Conservation (phyloP, 1,140 invertebrate genomes). For the Oreohelix idahoensis region DNA sequence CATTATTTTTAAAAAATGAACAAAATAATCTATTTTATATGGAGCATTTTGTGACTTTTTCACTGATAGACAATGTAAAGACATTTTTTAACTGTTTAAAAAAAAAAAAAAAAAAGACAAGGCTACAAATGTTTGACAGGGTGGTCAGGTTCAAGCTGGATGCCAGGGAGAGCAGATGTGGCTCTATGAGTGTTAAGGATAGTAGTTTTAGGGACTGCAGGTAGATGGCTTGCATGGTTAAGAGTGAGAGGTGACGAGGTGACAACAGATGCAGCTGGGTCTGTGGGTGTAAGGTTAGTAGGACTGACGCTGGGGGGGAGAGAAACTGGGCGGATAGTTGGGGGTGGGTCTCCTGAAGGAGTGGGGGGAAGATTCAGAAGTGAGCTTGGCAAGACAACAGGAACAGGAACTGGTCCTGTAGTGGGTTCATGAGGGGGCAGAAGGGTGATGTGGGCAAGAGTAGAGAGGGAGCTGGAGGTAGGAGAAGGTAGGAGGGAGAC, state of each 20-base stretch:
- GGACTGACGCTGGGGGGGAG: background rate
- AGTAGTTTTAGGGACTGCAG: background rate
- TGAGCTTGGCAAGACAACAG: background rate
- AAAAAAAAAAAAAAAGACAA: too few species aligned
- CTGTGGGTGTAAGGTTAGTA: background rate
- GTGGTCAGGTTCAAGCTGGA: constrained; percentile 20
- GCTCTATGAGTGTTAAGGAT: background rate
- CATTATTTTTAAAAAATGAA: too few species aligned
- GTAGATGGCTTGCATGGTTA: background rate
- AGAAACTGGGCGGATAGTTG: background rate
- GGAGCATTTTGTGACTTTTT: too few species aligned
- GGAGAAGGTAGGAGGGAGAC: constrained; percentile 16
- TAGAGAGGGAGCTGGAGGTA: background rate
- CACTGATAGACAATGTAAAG: too few species aligned
- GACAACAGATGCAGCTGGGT: background rate
- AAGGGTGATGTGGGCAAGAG: constrained; percentile 12
- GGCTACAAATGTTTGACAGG: constrained; percentile 33
- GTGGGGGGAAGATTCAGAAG: constrained; percentile 20
- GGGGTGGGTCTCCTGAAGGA: constrained; percentile 20
- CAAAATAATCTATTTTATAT: too few species aligned
- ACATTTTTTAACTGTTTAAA: too few species aligned
- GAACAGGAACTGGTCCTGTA: constrained; percentile 13
- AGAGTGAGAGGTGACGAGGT: background rate
- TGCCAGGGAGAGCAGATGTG: constrained; percentile 32
- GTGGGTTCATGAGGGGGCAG: background rate